A percentile compares a stretch with the other conserved stretches of the same genome.
Evolutionary conservation across 2,797 vertebrate species (phyloP).

Genomic region (Urosaurus nigricauda): DNA sequence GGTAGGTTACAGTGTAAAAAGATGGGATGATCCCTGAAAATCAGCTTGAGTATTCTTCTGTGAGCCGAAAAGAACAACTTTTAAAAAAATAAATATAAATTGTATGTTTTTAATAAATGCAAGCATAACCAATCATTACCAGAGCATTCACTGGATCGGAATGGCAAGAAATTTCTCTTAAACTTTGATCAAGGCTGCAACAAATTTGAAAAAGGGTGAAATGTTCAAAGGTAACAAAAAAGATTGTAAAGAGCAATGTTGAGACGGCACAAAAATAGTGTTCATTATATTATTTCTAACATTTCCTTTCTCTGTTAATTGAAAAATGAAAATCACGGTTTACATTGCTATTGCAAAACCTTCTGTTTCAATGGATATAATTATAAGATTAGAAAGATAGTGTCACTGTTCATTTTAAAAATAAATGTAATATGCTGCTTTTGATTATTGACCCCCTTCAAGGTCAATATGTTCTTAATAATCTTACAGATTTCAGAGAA

Average conservation of each 20-base stretch:
- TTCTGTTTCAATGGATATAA: slow-evolving; percentile 38
- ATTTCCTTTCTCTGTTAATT: slow-evolving; percentile 9
- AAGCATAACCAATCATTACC: no score
- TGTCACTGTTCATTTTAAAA: slow-evolving; percentile 33
- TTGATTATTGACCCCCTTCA: slow-evolving; percentile 49
- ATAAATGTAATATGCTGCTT: slow-evolving; percentile 17
- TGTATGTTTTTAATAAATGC: no score
- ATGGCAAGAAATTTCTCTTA: background rate
- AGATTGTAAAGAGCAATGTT: background rate
- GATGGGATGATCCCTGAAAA: background rate
- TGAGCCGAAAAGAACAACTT: background rate
- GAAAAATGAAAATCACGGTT: slow-evolving; percentile 5
- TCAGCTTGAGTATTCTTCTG: no score
- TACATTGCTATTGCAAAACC: slow-evolving; percentile 9
- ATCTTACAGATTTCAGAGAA: slow-evolving; percentile 43
- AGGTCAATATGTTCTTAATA: slow-evolving; percentile 41
- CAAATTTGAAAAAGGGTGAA: background rate
- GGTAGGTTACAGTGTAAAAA: slow-evolving; percentile 4
- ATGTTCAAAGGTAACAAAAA: slow-evolving; percentile 8
- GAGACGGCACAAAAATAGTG: background rate
- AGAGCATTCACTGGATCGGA: no score
- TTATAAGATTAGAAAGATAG: slow-evolving; percentile 14
- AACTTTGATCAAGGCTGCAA: background rate
- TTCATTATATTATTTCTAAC: slow-evolving; percentile 24
- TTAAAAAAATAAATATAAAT: background rate